Evolutionary conservation across 1,140 invertebrate genomes (phyloP).

Genomic region (Latrodectus geometricus): DNA sequence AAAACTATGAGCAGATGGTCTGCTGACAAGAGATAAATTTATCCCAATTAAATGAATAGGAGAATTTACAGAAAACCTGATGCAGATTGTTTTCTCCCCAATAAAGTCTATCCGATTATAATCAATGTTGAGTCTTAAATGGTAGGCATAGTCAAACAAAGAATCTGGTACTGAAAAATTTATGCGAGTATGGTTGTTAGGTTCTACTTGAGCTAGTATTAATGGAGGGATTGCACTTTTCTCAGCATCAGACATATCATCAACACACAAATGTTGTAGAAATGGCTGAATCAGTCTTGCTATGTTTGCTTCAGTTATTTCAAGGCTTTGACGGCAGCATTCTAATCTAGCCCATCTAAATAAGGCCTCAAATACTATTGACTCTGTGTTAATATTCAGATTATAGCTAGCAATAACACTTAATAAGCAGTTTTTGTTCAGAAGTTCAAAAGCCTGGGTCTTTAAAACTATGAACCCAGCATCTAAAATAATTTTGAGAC

Average conservation of each 20-base stretch:
- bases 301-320: constrained; percentile 27
- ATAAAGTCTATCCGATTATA: constrained; percentile 9
- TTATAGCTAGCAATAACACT: constrained; percentile 20
- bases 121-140: constrained; percentile 1
- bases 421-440: constrained; percentile 41
- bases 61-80: constrained; percentile 38
- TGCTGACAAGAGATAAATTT: constrained; percentile 12
- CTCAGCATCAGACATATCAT: constrained; percentile 55
- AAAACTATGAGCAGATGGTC: not conserved
- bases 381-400: constrained; percentile 40
- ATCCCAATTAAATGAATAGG: constrained; percentile 26
- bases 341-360: constrained; percentile 41
- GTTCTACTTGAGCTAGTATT: constrained; percentile 24
- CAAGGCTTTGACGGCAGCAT: constrained; percentile 24
- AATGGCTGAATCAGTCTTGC: constrained; percentile 24
- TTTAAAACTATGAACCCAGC: constrained; percentile 41
- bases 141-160: constrained; percentile 1
- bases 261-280: constrained; percentile 40
- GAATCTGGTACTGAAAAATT: constrained; percentile 28
- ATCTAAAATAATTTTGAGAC: constrained; percentile 41
- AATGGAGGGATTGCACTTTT: constrained; percentile 35
- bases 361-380: constrained; percentile 33
- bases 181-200: constrained; percentile 32
- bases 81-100: constrained; percentile 17
- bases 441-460: constrained; percentile 33